These are phyloP conservation scores for Ormyrus labotus DNA, from an alignment of 2,888 invertebrate genomes.

Conservation along the genomic window DNA sequence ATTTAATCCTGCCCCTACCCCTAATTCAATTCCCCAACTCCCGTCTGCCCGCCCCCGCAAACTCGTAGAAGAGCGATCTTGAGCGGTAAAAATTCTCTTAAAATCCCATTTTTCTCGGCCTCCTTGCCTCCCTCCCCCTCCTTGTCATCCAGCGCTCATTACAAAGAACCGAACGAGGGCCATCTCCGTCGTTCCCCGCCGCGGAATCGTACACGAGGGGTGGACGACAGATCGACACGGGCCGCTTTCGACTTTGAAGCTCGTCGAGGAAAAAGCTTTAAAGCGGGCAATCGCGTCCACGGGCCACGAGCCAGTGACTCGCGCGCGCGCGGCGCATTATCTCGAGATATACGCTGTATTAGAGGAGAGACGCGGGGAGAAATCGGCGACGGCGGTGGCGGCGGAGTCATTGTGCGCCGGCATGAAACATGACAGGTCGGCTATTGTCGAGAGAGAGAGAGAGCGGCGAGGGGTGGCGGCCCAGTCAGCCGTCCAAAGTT, in stretches of 20 bases:
- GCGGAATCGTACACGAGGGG: slow-evolving; percentile 49
- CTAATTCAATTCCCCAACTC: neutral
- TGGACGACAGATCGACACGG: slow-evolving; percentile 35
- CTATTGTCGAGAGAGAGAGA: slow-evolving; percentile 65
- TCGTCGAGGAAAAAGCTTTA: neutral
- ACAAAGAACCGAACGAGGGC: slow-evolving; percentile 20
- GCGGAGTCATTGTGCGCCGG: slow-evolving; percentile 67
- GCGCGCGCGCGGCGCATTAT: slow-evolving; percentile 12
- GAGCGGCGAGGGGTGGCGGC: neutral
- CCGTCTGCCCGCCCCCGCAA: neutral
- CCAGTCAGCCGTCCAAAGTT: slow-evolving; percentile 48
- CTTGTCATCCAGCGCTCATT: slow-evolving; percentile 46
- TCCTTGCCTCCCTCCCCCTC: neutral
- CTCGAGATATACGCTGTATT: slow-evolving; percentile 19
- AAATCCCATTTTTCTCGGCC: slow-evolving; percentile 25
- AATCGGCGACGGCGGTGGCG: neutral
- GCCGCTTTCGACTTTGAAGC: slow-evolving; percentile 17
- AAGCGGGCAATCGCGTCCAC: slow-evolving; percentile 17
- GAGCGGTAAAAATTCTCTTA: slow-evolving; percentile 33
- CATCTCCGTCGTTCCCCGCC: slow-evolving; percentile 33
- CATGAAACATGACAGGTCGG: slow-evolving; percentile 72
- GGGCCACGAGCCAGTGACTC: neutral
- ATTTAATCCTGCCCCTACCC: too few relatives aligned
- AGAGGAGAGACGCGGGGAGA: neutral
- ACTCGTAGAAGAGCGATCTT: neutral